A percentile compares a stretch with the other conserved stretches of the same genome.
phyloP scores from a whole-genome alignment of 1,140 invertebrate genomes.

The Doryteuthis pealeii region DNA sequence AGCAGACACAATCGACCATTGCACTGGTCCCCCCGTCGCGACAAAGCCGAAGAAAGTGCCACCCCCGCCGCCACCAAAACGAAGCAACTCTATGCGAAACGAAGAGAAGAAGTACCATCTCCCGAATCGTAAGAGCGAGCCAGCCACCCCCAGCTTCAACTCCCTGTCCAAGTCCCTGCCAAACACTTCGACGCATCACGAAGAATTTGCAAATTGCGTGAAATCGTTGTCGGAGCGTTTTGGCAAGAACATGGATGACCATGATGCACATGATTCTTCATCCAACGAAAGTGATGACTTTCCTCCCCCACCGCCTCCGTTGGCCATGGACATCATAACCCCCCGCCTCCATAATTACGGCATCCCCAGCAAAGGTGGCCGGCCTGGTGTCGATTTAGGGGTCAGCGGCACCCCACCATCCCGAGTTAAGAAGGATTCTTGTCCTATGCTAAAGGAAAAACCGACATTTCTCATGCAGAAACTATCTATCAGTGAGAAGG shows the following conservation, averaged over 20 bases:
- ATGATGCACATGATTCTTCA: slow-evolving; percentile 34
- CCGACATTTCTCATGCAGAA: slow-evolving; percentile 16
- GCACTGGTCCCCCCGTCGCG: slow-evolving; percentile 29
- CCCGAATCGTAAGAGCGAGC: slow-evolving; percentile 15
- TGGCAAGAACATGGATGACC: slow-evolving; percentile 46
- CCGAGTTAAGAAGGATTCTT: not conserved
- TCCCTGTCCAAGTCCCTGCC: slow-evolving; percentile 9
- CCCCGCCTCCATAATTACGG: slow-evolving; percentile 56
- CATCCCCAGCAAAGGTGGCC: slow-evolving; percentile 41
- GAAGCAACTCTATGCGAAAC: slow-evolving; percentile 63
- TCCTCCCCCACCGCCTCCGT: slow-evolving; percentile 61
- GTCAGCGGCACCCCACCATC: not conserved
- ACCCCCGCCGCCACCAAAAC: slow-evolving; percentile 84
- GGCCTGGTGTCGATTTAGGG: not conserved
- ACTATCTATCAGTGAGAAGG: not conserved
- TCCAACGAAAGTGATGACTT: slow-evolving; percentile 59
- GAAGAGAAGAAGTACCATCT: slow-evolving; percentile 15
- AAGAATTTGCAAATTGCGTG: slow-evolving; percentile 61
- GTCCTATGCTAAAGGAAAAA: not conserved
- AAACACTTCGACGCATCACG: slow-evolving; percentile 37
- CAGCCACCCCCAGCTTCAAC: slow-evolving; percentile 5
- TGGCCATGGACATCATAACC: slow-evolving; percentile 57
- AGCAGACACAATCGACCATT: slow-evolving; percentile 12
- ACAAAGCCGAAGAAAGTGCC: slow-evolving; percentile 59
- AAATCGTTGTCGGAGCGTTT: slow-evolving; percentile 60